phyloP scores from a whole-genome alignment of 2,113 vertebrate genomes.

The Eurypyga helias region DNA sequence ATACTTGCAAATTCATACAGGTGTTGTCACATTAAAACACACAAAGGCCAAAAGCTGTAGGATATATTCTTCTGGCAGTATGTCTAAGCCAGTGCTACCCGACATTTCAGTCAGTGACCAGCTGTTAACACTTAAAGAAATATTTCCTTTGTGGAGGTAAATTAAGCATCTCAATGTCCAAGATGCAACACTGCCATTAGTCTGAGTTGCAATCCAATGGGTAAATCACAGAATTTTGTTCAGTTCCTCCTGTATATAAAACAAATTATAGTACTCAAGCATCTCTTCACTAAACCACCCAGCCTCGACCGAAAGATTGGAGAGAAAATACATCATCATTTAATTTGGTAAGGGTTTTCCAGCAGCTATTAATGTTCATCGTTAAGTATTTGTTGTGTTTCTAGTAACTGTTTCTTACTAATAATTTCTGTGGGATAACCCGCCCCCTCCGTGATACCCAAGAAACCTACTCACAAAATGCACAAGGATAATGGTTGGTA shows the following conservation, averaged over 20 bases:
- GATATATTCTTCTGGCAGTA: not conserved
- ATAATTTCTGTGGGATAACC: not conserved
- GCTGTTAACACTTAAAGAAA: not conserved
- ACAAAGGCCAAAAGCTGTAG: not conserved
- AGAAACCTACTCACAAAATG: not conserved
- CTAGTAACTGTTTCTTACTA: not conserved
- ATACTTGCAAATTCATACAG: not conserved
- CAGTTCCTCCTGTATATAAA: not conserved
- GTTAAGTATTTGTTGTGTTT: not conserved
- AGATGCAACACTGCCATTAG: not conserved
- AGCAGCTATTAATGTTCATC: not conserved
- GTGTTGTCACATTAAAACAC: not conserved
- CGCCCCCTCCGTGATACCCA: accelerated
- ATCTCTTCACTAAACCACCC: not conserved
- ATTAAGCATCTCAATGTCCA: not conserved
- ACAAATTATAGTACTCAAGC: not conserved
- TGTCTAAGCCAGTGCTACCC: not conserved
- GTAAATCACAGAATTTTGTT: not conserved
- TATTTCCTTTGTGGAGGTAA: not conserved
- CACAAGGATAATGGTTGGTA: not conserved
- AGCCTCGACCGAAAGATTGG: not conserved
- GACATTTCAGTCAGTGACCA: not conserved
- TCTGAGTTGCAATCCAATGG: not conserved
- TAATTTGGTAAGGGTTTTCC: not conserved
- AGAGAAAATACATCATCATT: not conserved